phyloP scores from a whole-genome alignment of 2,888 invertebrate species.

The Incurvaria masculella region DNA sequence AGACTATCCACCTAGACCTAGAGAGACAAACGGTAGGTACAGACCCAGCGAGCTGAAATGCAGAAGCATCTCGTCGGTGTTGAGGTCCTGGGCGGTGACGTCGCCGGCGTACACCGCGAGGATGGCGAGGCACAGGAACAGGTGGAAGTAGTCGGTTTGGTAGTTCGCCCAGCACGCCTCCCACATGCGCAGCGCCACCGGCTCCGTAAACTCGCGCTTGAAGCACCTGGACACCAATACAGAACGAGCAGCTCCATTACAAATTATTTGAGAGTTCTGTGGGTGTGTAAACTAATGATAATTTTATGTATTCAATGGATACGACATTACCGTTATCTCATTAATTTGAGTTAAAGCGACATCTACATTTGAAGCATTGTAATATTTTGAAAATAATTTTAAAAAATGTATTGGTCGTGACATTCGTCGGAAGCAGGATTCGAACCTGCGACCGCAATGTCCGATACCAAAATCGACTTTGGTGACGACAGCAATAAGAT shows the following conservation, averaged over 20 bases:
- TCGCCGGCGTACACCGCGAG: conserved; percentile 91
- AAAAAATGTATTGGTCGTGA: no score
- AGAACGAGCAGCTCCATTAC: neutral
- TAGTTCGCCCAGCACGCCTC: conserved; percentile 98
- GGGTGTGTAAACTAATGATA: neutral
- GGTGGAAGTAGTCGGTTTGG: conserved; percentile 93
- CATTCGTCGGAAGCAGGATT: no score
- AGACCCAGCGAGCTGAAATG: conserved; percentile 88
- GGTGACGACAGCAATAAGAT: no score
- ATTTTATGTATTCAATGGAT: no score
- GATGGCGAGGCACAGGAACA: conserved; percentile 92
- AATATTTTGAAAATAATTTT: no score
- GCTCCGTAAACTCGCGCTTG: conserved; percentile 88
- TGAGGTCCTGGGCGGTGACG: conserved; percentile 86
- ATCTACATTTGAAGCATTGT: no score
- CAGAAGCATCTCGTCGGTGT: conserved; percentile 91
- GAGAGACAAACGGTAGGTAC: no score
- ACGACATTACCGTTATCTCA: no score
- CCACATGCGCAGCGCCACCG: conserved; percentile 89
- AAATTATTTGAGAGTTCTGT: neutral
- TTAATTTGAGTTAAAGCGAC: no score
- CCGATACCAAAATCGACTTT: no score
- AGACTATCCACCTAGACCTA: no score
- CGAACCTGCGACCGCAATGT: no score
- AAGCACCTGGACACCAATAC: conserved; percentile 71